Conservation (phyloP, 2,888 invertebrate genomes). For the Heliconius aoede region DNA sequence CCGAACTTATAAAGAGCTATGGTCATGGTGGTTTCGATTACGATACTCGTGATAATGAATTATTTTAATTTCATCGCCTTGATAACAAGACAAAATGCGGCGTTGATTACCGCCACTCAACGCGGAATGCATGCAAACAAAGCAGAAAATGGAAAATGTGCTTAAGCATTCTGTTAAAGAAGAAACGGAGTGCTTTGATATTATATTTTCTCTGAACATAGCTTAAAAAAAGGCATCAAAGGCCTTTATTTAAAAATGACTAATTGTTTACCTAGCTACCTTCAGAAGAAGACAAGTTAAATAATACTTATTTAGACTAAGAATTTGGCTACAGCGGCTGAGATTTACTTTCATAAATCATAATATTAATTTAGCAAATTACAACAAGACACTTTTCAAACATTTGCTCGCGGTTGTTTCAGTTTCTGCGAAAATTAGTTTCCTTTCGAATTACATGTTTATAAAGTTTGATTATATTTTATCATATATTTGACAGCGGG, state of each 20-base stretch:
- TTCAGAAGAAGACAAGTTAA: neutral
- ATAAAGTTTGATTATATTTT: slow-evolving; percentile 7
- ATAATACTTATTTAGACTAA: neutral
- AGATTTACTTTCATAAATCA: slow-evolving; percentile 11
- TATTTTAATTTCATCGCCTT: too few species aligned
- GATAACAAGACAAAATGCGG: too few species aligned
- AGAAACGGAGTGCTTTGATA: too few species aligned
- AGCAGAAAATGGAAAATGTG: too few species aligned
- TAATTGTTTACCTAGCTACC: neutral
- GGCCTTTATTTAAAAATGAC: neutral
- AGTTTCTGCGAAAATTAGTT: neutral
- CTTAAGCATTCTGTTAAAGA: too few species aligned
- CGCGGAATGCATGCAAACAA: too few species aligned
- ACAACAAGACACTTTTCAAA: slow-evolving; percentile 9
- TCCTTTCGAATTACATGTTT: neutral
- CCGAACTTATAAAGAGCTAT: too few species aligned
- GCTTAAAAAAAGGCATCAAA: too few species aligned
- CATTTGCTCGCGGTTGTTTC: slow-evolving; percentile 1
- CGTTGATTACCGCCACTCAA: too few species aligned
- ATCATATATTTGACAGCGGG: neutral
- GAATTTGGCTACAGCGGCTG: neutral
- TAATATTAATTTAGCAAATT: slow-evolving; percentile 16
- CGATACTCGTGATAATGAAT: too few species aligned
- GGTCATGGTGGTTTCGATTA: too few species aligned
- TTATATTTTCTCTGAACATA: too few species aligned